A percentile compares a stretch with the other conserved stretches of the same genome.
These are phyloP conservation scores for Hycleus phaleratus DNA, from an alignment of 1,140 invertebrate genomes.

Conservation along the genomic window DNA sequence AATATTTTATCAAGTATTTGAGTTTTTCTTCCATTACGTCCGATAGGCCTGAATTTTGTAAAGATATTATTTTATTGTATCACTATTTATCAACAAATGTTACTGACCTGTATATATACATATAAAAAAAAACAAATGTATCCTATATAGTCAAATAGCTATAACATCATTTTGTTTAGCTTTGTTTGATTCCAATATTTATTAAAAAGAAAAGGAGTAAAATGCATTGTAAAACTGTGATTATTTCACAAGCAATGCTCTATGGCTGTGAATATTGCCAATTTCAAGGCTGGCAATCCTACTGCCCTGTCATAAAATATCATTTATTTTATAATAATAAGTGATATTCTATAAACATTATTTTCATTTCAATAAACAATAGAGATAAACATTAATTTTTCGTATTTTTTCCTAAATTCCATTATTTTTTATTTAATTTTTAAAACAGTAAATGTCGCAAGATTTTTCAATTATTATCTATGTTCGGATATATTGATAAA, in stretches of 20 bases:
- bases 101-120: conserved; percentile 12
- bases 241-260: conserved; percentile 27
- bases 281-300: conserved; percentile 24
- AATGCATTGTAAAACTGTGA: conserved; percentile 15
- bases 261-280: conserved; percentile 29
- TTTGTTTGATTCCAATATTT: conserved; percentile 7
- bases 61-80: too few species aligned
- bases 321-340: conserved; percentile 12
- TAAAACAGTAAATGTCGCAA: too few species aligned
- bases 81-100: too few species aligned
- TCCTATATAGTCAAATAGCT: neutral
- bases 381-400: neutral
- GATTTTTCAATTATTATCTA: too few species aligned
- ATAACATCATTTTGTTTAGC: conserved; percentile 6
- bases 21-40: too few species aligned
- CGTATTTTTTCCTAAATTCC: too few species aligned
- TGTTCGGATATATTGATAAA: too few species aligned
- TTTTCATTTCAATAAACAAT: conserved; percentile 22
- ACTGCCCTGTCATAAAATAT: conserved; percentile 21
- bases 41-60: too few species aligned
- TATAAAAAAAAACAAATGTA: too few species aligned
- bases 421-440: too few species aligned
- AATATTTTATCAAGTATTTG: too few species aligned
- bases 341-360: conserved; percentile 19
- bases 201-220: conserved; percentile 7